Conservation (phyloP, 37 sponge, comb jelly and placozoan genomes). For the Halichondria panicea region DNA sequence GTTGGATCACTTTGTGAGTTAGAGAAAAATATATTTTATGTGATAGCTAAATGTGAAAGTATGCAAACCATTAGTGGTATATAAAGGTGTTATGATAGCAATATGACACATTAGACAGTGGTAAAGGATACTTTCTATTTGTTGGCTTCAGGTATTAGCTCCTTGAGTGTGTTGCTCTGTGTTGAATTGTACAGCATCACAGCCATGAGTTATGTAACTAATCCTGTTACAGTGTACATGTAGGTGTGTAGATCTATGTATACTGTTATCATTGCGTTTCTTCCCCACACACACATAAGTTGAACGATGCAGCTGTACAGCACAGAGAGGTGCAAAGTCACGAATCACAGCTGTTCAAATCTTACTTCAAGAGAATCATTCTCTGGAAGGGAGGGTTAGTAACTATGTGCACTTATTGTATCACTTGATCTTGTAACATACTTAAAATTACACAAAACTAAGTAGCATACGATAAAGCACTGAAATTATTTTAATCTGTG, state of each 20-base stretch:
- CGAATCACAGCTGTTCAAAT: slow-evolving; percentile 45
- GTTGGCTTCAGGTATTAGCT: no score
- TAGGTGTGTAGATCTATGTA: not conserved
- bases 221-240: not conserved
- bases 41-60: no score
- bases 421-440: no score
- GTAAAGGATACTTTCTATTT: no score
- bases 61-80: not conserved
- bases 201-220: not conserved
- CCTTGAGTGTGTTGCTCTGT: no score
- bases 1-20: slow-evolving; percentile 61
- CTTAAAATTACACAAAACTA: no score
- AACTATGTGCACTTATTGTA: not conserved
- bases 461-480: no score
- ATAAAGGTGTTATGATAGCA: no score
- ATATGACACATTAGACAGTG: no score
- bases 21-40: not conserved
- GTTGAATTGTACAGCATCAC: no score
- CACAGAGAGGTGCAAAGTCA: slow-evolving; percentile 58
- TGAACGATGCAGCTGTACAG: slow-evolving; percentile 54
- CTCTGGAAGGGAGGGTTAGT: slow-evolving; percentile 52
- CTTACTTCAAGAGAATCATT: slow-evolving; percentile 33
- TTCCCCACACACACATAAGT: not conserved
- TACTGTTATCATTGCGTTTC: not conserved
- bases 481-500: no score